phyloP scores from a whole-genome alignment of 2,113 vertebrate genomes.

The Esox niger region DNA sequence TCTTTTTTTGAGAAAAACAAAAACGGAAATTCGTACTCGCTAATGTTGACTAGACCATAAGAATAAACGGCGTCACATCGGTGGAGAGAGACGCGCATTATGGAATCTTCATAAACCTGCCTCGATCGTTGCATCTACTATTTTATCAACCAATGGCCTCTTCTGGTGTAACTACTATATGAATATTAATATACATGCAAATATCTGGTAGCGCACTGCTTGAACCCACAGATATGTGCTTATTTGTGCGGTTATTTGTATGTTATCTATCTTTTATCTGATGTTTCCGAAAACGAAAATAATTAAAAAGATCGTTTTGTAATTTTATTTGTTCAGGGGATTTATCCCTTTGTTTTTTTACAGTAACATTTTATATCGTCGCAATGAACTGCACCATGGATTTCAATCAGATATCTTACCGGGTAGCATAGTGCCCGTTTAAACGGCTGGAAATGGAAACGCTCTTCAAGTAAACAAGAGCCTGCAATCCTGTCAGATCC shows the following conservation, averaged over 20 bases:
- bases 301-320: conserved; percentile 10
- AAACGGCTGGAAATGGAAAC: conserved; percentile 60
- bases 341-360: conserved; percentile 35
- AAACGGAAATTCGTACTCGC: conserved; percentile 23
- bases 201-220: conserved; percentile 52
- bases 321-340: conserved; percentile 33
- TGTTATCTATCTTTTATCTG: conserved; percentile 25
- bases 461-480: conserved; percentile 63
- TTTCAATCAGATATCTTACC: conserved; percentile 49
- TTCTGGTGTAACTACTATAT: conserved; percentile 56
- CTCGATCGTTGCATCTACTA: conserved; percentile 25
- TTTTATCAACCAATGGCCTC: conserved; percentile 40
- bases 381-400: conserved; percentile 67
- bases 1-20: conserved; percentile 27
- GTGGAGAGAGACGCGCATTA: conserved; percentile 33
- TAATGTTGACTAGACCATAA: conserved; percentile 20
- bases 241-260: conserved; percentile 49
- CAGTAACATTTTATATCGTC: conserved; percentile 58
- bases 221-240: conserved; percentile 46
- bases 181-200: conserved; percentile 67
- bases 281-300: conserved; percentile 23
- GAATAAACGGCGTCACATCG: conserved; percentile 36
- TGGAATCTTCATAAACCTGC: conserved; percentile 36
- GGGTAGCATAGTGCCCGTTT: conserved; percentile 47
- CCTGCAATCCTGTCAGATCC: conserved; percentile 54